Evolutionary conservation across 2,888 invertebrate species (phyloP).

Genomic region (Podotricha telesiphe): DNA sequence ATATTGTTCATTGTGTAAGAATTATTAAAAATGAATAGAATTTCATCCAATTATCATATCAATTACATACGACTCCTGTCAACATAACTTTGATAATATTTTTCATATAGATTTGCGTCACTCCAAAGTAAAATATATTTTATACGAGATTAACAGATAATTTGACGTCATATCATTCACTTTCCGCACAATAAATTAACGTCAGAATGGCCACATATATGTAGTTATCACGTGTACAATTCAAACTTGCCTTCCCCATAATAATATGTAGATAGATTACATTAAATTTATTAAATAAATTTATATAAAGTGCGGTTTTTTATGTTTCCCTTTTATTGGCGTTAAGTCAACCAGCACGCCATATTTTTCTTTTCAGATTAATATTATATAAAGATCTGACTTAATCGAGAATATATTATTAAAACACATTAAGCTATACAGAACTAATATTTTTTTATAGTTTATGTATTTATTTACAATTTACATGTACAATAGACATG

Average conservation of each 20-base stretch:
- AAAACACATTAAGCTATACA: no score
- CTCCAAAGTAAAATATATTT: neutral
- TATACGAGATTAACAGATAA: constrained; percentile 10
- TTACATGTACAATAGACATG: no score
- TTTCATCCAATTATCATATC: neutral
- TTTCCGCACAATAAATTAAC: constrained; percentile 1
- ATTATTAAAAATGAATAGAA: neutral
- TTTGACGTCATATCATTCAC: constrained; percentile 4
- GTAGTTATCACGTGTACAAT: neutral
- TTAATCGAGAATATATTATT: no score
- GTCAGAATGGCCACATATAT: constrained; percentile 4
- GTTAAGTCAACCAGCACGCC: no score
- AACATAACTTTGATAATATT: neutral
- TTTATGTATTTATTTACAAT: no score
- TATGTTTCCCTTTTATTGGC: no score
- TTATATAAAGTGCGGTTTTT: neutral
- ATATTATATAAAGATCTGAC: no score
- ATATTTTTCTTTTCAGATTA: no score
- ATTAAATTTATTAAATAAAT: neutral
- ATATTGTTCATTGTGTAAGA: neutral
- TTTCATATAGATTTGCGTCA: neutral
- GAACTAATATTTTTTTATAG: no score
- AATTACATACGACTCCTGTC: neutral
- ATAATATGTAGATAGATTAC: neutral
- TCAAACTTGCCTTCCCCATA: neutral